Percentiles rank a stretch among this genome's conserved stretches.
Conservation (phyloP, 2,797 vertebrate genomes). For the Coracias cyanogaster region DNA sequence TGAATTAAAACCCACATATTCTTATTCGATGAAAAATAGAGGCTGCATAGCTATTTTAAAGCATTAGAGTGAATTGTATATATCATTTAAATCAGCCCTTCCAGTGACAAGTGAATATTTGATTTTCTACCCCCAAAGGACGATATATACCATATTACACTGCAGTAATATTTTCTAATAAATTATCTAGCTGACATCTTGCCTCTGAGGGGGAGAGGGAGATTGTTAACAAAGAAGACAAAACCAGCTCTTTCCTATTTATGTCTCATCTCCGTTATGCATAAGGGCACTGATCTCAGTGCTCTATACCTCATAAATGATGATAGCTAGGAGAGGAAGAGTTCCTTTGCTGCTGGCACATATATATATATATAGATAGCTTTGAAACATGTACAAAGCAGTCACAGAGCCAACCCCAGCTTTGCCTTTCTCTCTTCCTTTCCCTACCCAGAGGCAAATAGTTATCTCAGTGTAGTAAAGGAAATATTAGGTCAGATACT, state of each 20-base stretch:
- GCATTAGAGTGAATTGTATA: background rate
- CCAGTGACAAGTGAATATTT: constrained; percentile 45
- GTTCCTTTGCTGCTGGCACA: background rate
- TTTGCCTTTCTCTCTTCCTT: background rate
- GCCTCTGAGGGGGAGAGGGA: background rate
- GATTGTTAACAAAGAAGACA: background rate
- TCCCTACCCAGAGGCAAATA: background rate
- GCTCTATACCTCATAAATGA: background rate
- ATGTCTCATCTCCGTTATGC: background rate
- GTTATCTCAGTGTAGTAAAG: background rate
- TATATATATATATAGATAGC: background rate
- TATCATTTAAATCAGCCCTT: constrained; percentile 34
- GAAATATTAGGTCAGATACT: background rate
- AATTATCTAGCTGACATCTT: constrained; percentile 8
- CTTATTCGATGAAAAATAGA: background rate
- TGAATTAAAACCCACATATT: background rate
- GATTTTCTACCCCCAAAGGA: constrained; percentile 46
- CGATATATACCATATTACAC: background rate
- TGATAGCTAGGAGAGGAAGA: background rate
- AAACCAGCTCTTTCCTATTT: background rate
- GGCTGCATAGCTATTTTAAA: background rate
- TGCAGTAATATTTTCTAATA: constrained; percentile 19
- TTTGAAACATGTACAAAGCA: background rate
- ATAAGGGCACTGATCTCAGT: background rate
- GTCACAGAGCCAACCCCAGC: background rate